Evolutionary conservation across 1,140 invertebrate genomes (phyloP).

Genomic region (Asobara japonica): DNA sequence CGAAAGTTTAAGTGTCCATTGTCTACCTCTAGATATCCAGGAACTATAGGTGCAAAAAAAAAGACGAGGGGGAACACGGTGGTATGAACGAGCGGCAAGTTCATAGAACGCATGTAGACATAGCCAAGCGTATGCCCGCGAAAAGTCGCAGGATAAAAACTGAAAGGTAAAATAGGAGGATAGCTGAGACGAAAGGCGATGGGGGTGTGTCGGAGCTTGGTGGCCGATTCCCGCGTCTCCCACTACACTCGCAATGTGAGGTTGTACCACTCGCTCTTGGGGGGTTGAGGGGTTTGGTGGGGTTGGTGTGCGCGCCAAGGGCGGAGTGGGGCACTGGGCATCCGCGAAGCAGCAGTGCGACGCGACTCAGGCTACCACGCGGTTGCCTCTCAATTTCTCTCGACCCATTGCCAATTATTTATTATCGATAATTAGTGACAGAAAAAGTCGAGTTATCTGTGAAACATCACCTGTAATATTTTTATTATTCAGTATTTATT

Average conservation of each 20-base stretch:
- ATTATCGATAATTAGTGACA: not conserved
- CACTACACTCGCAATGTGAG: not conserved
- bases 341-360: constrained; percentile 58
- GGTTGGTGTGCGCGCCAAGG: constrained; percentile 11
- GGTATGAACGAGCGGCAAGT: no score
- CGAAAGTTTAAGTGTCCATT: no score
- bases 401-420: constrained; percentile 7
- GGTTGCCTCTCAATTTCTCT: constrained; percentile 46
- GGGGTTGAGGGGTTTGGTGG: constrained; percentile 14
- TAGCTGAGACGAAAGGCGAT: not conserved
- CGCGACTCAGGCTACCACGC: constrained; percentile 55
- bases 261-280: constrained; percentile 11
- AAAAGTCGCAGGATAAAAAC: not conserved
- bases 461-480: not conserved
- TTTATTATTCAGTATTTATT: not conserved
- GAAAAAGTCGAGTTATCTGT: not conserved
- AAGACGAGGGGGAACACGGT: no score
- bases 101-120: no score
- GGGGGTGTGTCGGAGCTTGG: constrained; percentile 5
- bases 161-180: not conserved
- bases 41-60: no score
- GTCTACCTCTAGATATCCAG: no score
- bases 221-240: constrained; percentile 6
- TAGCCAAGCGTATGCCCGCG: not conserved
- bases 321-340: constrained; percentile 40